Evolutionary conservation across 2,797 vertebrate genomes (phyloP).

Genomic region (Florisuga fusca): DNA sequence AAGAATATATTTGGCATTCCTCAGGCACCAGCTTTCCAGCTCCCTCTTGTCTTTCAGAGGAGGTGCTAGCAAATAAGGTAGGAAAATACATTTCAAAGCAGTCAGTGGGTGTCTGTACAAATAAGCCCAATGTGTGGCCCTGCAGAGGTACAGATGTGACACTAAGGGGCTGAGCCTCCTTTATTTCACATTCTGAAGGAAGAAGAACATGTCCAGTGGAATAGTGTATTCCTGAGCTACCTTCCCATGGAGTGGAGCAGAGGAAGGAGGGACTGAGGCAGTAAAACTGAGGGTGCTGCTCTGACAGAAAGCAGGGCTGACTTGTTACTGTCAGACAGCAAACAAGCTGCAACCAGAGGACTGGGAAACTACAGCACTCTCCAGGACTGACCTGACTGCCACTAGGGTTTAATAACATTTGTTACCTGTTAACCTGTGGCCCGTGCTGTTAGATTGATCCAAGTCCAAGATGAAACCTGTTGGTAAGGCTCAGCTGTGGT

Average conservation of each 20-base stretch:
- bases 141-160: neutral
- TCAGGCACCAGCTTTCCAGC: neutral
- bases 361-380: fast-evolving
- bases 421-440: neutral
- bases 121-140: fast-evolving
- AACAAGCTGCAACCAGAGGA: neutral
- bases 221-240: neutral
- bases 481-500: neutral
- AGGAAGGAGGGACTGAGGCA: neutral
- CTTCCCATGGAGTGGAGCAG: neutral
- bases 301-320: neutral
- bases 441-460: neutral
- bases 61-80: neutral
- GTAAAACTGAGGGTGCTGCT: neutral
- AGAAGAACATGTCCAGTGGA: neutral
- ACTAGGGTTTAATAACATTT: neutral
- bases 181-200: neutral
- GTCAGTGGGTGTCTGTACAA: neutral
- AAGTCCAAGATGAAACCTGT: neutral
- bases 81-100: neutral
- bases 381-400: neutral
- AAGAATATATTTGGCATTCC: neutral
- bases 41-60: neutral
- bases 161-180: neutral
- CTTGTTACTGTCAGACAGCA: neutral